phyloP scores from a whole-genome alignment of 1,140 invertebrate species.

The Ridgeia piscesae region DNA sequence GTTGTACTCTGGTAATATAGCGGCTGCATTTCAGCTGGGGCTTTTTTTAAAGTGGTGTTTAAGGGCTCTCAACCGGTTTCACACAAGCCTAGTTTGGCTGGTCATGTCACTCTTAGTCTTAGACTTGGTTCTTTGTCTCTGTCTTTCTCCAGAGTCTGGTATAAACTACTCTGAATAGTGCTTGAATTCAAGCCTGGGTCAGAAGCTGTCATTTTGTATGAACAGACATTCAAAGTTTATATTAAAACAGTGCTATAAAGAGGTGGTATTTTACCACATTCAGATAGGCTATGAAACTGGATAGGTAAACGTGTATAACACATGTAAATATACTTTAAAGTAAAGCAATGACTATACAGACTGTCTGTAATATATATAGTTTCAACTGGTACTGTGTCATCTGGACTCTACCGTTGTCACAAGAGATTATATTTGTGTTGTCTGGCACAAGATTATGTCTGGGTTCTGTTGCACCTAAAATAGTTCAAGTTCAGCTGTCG shows the following conservation, averaged over 20 bases:
- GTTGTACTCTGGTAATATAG: background rate
- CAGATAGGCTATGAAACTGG: background rate
- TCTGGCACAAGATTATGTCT: background rate
- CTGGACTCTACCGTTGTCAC: background rate
- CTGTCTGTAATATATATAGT: background rate
- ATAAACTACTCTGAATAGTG: background rate
- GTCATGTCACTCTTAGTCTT: no score
- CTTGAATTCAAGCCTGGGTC: background rate
- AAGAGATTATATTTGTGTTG: background rate
- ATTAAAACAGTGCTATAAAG: background rate
- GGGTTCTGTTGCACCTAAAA: background rate
- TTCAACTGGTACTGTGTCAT: background rate
- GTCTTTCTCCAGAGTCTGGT: background rate
- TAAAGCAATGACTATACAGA: no score
- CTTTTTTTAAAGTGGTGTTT: background rate
- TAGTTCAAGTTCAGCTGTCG: background rate
- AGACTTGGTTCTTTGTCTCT: background rate
- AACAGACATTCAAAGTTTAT: background rate
- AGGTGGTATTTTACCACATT: background rate
- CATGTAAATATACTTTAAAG: no score
- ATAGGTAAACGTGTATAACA: no score
- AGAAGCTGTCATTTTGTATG: background rate
- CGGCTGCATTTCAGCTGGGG: background rate
- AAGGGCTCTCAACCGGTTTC: background rate
- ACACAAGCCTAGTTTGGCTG: background rate